Evolutionary conservation across 2,797 vertebrate species (phyloP).

Genomic region (Synanceia verrucosa): DNA sequence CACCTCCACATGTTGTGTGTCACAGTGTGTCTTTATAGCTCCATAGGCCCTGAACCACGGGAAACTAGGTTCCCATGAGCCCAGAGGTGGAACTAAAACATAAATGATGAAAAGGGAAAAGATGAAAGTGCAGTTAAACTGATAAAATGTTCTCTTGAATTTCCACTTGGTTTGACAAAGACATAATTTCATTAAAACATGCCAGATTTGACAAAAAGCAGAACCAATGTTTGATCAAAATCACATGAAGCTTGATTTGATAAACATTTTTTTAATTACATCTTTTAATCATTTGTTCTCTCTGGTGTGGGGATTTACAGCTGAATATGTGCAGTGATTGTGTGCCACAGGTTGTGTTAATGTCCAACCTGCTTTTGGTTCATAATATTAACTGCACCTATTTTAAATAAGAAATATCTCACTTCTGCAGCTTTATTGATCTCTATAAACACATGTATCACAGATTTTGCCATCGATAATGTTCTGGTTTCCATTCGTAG

Average conservation of each 20-base stretch:
- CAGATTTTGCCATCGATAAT: too few relatives aligned
- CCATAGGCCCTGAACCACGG: not conserved
- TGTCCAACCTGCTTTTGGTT: not conserved
- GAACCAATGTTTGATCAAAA: conserved; percentile 7
- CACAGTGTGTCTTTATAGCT: conserved; percentile 11
- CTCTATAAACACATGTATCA: too few relatives aligned
- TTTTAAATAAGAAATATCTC: not conserved
- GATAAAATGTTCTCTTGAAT: conserved; percentile 1
- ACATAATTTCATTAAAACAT: conserved; percentile 14
- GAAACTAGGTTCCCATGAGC: conserved; percentile 34
- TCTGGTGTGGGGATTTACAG: not conserved
- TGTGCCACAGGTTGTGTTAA: not conserved
- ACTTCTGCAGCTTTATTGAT: not conserved
- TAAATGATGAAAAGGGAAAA: conserved; percentile 22
- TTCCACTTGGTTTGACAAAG: conserved; percentile 25
- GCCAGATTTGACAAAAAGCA: conserved; percentile 7
- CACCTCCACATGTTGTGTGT: not conserved
- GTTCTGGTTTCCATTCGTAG: too few relatives aligned
- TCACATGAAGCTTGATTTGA: conserved; percentile 1
- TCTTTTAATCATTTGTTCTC: not conserved
- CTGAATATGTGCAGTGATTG: not conserved
- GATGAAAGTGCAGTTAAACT: conserved; percentile 31
- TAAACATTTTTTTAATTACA: not conserved
- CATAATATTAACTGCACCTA: too few relatives aligned
- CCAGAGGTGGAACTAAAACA: conserved; percentile 12